Base-by-base conservation (phyloP, 1,140 invertebrate species). In the Galendromus occidentalis region DNA sequence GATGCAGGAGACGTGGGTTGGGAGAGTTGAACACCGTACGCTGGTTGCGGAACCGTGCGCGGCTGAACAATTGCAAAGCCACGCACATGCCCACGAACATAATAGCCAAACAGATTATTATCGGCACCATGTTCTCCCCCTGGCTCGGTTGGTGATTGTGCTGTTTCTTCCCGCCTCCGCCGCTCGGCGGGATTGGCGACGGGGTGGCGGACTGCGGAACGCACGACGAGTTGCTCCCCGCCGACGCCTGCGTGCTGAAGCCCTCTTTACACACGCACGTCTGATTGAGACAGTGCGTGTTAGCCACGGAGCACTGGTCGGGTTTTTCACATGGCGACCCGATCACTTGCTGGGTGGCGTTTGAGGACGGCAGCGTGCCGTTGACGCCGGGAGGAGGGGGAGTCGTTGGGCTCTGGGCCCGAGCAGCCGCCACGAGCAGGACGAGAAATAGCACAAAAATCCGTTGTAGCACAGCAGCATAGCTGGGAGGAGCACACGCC, bases 31-130 rank as follows among this genome's bases (percentile, higher is more conserved):
- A 91, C 71, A 92, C 91, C 20, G 87, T 89, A 1, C 89, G 80
- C 75, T 90, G 91, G 72, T 91, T 88, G 68, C 85, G 82, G 85
- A 88, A 92, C 71, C 88, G 81, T 22, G 88, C 88, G 74, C 89
- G 91, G 51, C 29, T 65, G 78, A 93, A 93, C 70, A 93, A 80
- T 74, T 87, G 82, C 65, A 93, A 81, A 44, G 92, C 89, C 68
- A 93, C 85, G 77, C 89, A 93, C 73, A 93, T 88, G 74, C 90
- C 90, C 75, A 92, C 81, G 76, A 91, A 92, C 89, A 93, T 93
- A 64, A 92, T 80, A 66, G 84, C 87, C 83, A 93, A 86, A 33
- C 84, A 88, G 59, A 88, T 86, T 68, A 93, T 81, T 47, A 91
- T 85, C 47, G 86, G 84, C 72, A 91, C 88, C 88, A 91, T 91